phyloP scores from a whole-genome alignment of 2,888 invertebrate genomes.

The Prosopocoilus inquinatus region DNA sequence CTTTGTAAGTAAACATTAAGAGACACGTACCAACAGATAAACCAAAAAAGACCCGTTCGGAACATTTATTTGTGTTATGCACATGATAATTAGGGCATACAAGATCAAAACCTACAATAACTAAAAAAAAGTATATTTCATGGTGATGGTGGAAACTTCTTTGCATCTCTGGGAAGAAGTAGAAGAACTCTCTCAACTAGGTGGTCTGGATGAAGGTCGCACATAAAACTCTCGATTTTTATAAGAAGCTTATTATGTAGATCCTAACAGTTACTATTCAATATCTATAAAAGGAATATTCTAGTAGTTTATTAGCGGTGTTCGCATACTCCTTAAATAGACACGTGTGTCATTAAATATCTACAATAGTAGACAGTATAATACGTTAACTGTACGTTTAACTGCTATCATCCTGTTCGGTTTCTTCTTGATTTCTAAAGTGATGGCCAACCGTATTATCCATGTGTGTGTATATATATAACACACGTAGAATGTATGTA shows the following conservation, averaged over 20 bases:
- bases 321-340: constrained; percentile 6
- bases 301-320: constrained; percentile 9
- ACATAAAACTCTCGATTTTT: constrained; percentile 28
- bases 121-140: no score
- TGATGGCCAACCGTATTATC: no score
- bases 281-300: constrained; percentile 30
- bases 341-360: constrained; percentile 7
- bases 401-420: no score
- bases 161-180: constrained; percentile 10
- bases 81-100: no score
- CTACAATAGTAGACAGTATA: background rate
- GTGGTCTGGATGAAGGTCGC: constrained; percentile 28
- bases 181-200: no score
- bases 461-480: no score
- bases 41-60: no score
- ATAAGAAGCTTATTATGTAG: constrained; percentile 29
- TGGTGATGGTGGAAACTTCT: constrained; percentile 21
- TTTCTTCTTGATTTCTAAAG: no score
- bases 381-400: background rate
- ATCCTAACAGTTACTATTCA: constrained; percentile 28
- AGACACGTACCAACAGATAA: no score
- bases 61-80: no score
- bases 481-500: no score
- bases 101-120: no score
- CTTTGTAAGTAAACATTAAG: background rate